Conservation (phyloP, 2,888 invertebrate species). For the Diogma glabrata region DNA sequence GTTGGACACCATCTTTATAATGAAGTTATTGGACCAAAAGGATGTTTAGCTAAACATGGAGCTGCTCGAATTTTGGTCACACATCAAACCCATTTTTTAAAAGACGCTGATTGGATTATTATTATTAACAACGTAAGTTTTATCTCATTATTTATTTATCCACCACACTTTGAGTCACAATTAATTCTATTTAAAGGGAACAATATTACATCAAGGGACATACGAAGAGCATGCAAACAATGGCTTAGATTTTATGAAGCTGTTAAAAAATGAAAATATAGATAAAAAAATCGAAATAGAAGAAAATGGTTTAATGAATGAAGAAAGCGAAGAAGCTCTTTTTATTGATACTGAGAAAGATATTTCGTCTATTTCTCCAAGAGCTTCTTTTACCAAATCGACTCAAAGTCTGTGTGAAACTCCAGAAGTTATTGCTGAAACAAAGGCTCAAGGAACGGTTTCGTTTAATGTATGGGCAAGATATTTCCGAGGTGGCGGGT, state of each 20-base stretch:
- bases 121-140: too few relatives aligned
- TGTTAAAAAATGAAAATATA: constrained; percentile 33
- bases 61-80: constrained; percentile 59
- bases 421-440: constrained; percentile 33
- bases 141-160: too few relatives aligned
- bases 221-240: constrained; percentile 39
- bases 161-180: too few relatives aligned
- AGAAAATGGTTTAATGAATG: constrained; percentile 18
- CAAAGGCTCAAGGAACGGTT: constrained; percentile 35
- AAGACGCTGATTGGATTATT: constrained; percentile 48
- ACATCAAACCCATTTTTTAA: constrained; percentile 65
- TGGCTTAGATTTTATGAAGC: constrained; percentile 41
- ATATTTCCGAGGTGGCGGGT: constrained; percentile 42
- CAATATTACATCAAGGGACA: too few relatives aligned
- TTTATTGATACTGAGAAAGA: constrained; percentile 34
- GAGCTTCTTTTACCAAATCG: too few relatives aligned
- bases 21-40: constrained; percentile 48
- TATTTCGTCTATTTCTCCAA: too few relatives aligned
- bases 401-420: too few relatives aligned
- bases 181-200: too few relatives aligned
- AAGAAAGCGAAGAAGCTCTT: constrained; percentile 35
- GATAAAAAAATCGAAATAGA: constrained; percentile 26
- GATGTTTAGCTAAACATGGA: constrained; percentile 42
- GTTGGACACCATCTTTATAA: constrained; percentile 67
- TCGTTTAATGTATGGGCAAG: constrained; percentile 33